Conservation (phyloP, 2,888 invertebrate genomes). For the Caenorhabditis sp. region DNA sequence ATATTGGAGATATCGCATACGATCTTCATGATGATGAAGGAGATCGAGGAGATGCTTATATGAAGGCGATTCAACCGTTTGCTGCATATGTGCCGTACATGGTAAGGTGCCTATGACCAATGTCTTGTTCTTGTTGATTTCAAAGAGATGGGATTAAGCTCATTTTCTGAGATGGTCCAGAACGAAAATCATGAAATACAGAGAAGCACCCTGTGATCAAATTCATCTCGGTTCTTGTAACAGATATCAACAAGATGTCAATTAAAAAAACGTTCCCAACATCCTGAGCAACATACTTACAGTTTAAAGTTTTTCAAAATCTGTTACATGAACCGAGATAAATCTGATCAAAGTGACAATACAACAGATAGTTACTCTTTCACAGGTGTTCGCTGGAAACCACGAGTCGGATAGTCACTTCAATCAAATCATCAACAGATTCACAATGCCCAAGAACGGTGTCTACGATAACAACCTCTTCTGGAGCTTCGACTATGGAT, state of each 20-base stretch:
- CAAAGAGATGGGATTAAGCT: too few relatives aligned
- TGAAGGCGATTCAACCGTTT: conserved; percentile 68
- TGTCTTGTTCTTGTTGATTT: not conserved
- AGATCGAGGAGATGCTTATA: conserved; percentile 85
- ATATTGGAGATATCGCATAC: conserved; percentile 91
- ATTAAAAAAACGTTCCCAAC: too few relatives aligned
- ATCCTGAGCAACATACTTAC: too few relatives aligned
- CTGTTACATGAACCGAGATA: too few relatives aligned
- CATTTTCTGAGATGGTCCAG: too few relatives aligned
- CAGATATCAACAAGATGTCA: too few relatives aligned
- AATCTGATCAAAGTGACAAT: too few relatives aligned
- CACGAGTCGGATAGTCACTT: conserved; percentile 89
- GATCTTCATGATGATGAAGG: conserved; percentile 91
- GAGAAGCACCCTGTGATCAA: too few relatives aligned
- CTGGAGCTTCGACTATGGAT: conserved; percentile 89
- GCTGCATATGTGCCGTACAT: conserved; percentile 88
- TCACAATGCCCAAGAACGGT: conserved; percentile 90
- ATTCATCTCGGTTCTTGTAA: too few relatives aligned
- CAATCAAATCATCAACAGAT: conserved; percentile 93
- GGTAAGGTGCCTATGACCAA: conserved; percentile 70
- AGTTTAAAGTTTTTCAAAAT: too few relatives aligned
- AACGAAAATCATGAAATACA: too few relatives aligned
- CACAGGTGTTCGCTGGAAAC: conserved; percentile 87
- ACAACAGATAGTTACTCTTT: too few relatives aligned
- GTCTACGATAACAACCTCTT: conserved; percentile 81